Evolutionary conservation across 2,888 invertebrate species (phyloP).

Genomic region (Acanthosepion esculentum): DNA sequence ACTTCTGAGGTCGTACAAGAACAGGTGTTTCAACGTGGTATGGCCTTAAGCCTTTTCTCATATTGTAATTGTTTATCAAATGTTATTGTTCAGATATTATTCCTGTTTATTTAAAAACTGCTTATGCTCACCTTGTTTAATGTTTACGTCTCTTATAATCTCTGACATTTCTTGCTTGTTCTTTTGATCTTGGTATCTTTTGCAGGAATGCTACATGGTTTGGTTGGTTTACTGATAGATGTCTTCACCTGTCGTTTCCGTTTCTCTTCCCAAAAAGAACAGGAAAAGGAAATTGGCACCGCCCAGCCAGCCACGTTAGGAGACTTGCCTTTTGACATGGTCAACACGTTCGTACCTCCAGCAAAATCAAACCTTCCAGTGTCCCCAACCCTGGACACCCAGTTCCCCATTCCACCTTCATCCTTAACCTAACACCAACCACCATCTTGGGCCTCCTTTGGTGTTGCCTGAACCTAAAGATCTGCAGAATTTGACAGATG

Average conservation of each 20-base stretch:
- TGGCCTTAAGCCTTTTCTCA: too few relatives aligned
- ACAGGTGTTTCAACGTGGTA: too few relatives aligned
- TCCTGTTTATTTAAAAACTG: neutral
- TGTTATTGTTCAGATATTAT: too few relatives aligned
- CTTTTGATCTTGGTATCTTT: conserved; percentile 43
- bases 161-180: neutral
- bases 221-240: conserved; percentile 65
- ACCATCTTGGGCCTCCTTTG: neutral
- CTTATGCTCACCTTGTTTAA: too few relatives aligned
- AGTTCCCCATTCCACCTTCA: neutral
- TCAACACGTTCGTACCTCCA: neutral
- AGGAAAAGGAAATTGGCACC: neutral
- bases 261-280: neutral
- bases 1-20: too few relatives aligned
- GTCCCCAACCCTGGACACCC: neutral
- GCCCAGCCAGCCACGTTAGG: neutral
- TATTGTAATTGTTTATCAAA: too few relatives aligned
- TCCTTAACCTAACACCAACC: neutral
- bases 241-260: conserved; percentile 63
- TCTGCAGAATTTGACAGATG: neutral
- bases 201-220: conserved; percentile 69
- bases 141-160: neutral
- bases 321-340: neutral
- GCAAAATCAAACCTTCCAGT: conserved; percentile 10
- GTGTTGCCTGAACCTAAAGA: neutral